Percentiles rank a stretch among this genome's conserved stretches.
Conservation (phyloP, 2,888 invertebrate genomes). For the Sesamia inferens region DNA sequence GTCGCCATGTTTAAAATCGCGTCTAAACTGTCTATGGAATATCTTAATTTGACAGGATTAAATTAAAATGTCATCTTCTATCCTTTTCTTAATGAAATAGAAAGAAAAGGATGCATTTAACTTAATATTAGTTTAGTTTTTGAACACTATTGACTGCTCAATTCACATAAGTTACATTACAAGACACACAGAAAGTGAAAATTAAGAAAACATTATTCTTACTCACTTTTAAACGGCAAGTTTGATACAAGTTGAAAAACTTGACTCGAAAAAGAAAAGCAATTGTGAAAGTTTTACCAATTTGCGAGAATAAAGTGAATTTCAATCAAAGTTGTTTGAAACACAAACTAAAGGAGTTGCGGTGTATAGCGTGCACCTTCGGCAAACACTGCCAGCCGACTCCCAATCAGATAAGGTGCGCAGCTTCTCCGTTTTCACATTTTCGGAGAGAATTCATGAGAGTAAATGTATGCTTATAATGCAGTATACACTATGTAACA, state of each 20-base stretch:
- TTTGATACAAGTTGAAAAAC: slow-evolving; percentile 62
- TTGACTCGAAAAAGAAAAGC: slow-evolving; percentile 78
- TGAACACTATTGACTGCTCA: too few relatives aligned
- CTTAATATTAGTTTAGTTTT: too few relatives aligned
- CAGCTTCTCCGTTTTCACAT: slow-evolving; percentile 41
- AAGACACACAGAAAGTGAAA: slow-evolving; percentile 20
- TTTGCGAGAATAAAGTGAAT: slow-evolving; percentile 86
- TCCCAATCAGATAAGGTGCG: slow-evolving; percentile 63
- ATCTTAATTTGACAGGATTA: too few relatives aligned
- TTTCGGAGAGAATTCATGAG: slow-evolving; percentile 47
- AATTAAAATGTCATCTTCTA: too few relatives aligned
- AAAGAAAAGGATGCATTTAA: too few relatives aligned
- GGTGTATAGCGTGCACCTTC: slow-evolving; percentile 71
- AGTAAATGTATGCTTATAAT: slow-evolving; percentile 45
- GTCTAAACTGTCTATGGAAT: too few relatives aligned
- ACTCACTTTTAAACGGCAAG: slow-evolving; percentile 50
- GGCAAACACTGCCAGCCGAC: slow-evolving; percentile 70
- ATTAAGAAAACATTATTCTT: slow-evolving; percentile 47
- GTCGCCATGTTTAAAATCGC: too few relatives aligned
- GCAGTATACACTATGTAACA: slow-evolving; percentile 9
- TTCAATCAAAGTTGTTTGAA: slow-evolving; percentile 83
- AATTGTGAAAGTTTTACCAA: slow-evolving; percentile 85
- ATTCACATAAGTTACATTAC: too few relatives aligned
- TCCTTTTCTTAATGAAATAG: too few relatives aligned
- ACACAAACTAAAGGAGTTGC: slow-evolving; percentile 81